Conservation (phyloP, 2,113 vertebrate genomes). For the Oryctolagus cuniculus region mOryCun1.1 NC_091439.1:98243001-98243500, state of each 20-base stretch:
- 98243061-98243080: background rate
- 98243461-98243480: background rate
- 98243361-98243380: background rate
- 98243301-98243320: background rate
- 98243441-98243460: background rate
- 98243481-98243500: conserved; percentile 8
- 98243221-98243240: background rate
- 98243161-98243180: background rate
- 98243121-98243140: background rate
- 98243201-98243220: background rate
- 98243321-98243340: background rate
- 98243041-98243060: background rate
- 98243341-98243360: background rate
- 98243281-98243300: background rate
- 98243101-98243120: background rate
- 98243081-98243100: background rate
- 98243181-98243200: background rate
- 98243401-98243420: background rate
- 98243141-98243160: background rate
- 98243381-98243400: conserved; percentile 3
- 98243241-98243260: background rate
- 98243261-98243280: background rate
- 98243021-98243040: background rate
- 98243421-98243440: background rate
- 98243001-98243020: conserved; percentile 13